phyloP scores from a whole-genome alignment of 2,888 invertebrate genomes.

The Girardia tigrina region DNA sequence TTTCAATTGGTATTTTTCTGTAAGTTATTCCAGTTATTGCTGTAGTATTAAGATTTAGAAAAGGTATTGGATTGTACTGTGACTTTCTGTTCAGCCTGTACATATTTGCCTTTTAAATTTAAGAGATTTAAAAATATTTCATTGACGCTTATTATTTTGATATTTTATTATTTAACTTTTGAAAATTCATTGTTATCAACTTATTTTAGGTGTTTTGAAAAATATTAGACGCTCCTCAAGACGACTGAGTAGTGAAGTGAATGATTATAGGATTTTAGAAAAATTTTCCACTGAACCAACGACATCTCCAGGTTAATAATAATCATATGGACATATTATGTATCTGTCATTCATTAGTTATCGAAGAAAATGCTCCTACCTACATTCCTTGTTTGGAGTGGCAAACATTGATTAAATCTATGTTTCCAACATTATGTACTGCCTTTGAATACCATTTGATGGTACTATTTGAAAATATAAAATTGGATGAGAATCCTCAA shows the following conservation, averaged over 20 bases:
- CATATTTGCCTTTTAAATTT: too few relatives aligned
- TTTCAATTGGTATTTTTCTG: too few relatives aligned
- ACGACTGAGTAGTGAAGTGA: neutral
- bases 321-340: neutral
- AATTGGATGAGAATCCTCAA: conserved; percentile 12
- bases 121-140: too few relatives aligned
- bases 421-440: neutral
- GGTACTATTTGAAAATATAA: neutral
- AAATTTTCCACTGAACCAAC: neutral
- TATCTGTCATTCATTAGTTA: neutral
- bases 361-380: conserved; percentile 10
- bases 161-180: too few relatives aligned
- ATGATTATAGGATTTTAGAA: neutral
- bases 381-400: conserved; percentile 13
- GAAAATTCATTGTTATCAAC: too few relatives aligned
- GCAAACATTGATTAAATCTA: neutral
- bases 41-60: too few relatives aligned
- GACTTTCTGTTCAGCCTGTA: too few relatives aligned
- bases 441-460: conserved; percentile 10
- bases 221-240: neutral
- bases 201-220: neutral
- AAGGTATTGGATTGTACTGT: too few relatives aligned
- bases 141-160: too few relatives aligned
- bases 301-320: neutral
- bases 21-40: too few relatives aligned